Evolutionary conservation across 2,113 vertebrate genomes (phyloP).

Genomic region (Sinocyclocheilus anshuiensis): DNA sequence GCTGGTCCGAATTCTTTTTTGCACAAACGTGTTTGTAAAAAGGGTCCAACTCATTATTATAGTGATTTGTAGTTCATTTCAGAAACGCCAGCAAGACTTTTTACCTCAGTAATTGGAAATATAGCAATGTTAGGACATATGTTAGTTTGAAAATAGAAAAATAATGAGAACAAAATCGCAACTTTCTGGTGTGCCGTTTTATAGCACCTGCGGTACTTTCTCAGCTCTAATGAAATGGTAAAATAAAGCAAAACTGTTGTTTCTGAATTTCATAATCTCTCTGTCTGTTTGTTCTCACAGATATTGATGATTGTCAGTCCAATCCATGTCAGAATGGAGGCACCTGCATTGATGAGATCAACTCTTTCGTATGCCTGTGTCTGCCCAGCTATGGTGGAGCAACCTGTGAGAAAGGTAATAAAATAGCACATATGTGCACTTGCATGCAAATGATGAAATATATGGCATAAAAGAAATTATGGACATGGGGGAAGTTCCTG

Average conservation of each 20-base stretch:
- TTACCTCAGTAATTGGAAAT: slow-evolving; percentile 14
- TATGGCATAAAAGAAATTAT: too few relatives aligned
- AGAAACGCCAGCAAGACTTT: background rate
- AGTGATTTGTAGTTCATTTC: background rate
- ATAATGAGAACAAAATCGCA: slow-evolving; percentile 1
- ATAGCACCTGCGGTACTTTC: background rate
- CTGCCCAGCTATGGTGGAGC: slow-evolving; percentile 92
- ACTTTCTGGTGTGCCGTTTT: background rate
- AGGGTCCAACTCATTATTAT: slow-evolving; percentile 2
- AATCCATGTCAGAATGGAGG: slow-evolving; percentile 91
- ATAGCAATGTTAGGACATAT: slow-evolving; percentile 22
- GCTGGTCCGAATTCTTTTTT: background rate
- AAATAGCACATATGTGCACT: background rate
- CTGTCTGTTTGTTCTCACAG: slow-evolving; percentile 59
- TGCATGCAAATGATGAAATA: background rate
- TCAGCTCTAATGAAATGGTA: background rate
- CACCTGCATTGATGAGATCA: slow-evolving; percentile 93
- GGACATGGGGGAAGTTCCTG: background rate
- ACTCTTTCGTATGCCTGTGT: slow-evolving; percentile 90
- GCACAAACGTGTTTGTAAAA: slow-evolving; percentile 8
- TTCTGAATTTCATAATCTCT: background rate
- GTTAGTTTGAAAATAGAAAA: background rate
- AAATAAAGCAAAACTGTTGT: background rate
- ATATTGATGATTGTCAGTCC: slow-evolving; percentile 83
- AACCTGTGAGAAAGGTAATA: slow-evolving; percentile 90